These are phyloP conservation scores for Phyllotreta striolata DNA, from an alignment of 2,888 invertebrate genomes.

Conservation along the genomic window DNA sequence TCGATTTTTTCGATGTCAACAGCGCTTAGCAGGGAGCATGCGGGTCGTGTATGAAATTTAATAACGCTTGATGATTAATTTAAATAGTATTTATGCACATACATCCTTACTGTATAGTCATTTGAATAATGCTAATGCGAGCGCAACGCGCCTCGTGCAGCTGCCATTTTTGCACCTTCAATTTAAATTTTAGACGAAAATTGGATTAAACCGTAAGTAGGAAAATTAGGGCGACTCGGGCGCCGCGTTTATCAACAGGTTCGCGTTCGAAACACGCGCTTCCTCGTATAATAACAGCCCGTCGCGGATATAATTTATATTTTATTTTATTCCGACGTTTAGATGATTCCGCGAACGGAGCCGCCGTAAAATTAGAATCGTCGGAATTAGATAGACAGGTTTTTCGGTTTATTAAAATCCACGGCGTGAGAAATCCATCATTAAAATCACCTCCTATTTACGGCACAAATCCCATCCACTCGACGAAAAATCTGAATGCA, in stretches of 20 bases:
- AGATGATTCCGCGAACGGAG: neutral
- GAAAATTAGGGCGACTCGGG: neutral
- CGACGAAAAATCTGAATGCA: conserved; percentile 25
- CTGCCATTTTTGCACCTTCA: neutral
- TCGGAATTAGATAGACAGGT: no score
- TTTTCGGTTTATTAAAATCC: no score
- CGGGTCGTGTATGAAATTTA: conserved; percentile 23
- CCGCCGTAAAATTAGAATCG: neutral
- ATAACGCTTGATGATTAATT: conserved; percentile 27
- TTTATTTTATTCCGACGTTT: conserved; percentile 4
- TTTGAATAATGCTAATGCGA: conserved; percentile 23
- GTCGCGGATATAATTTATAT: conserved; percentile 5
- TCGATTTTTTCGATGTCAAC: conserved; percentile 22
- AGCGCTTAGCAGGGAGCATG: conserved; percentile 20
- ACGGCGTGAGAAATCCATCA: neutral
- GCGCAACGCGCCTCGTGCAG: no score
- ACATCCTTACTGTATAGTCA: no score
- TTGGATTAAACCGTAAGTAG: conserved; percentile 5
- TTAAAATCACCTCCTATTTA: conserved; percentile 3
- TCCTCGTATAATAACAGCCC: no score
- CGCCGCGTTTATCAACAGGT: no score
- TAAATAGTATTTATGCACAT: conserved; percentile 16
- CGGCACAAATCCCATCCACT: conserved; percentile 7
- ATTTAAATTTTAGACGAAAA: neutral
- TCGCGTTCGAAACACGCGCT: no score